Conservation (phyloP, 92 coral and sea anemone species). For the Isaurus tuberculatus region DNA sequence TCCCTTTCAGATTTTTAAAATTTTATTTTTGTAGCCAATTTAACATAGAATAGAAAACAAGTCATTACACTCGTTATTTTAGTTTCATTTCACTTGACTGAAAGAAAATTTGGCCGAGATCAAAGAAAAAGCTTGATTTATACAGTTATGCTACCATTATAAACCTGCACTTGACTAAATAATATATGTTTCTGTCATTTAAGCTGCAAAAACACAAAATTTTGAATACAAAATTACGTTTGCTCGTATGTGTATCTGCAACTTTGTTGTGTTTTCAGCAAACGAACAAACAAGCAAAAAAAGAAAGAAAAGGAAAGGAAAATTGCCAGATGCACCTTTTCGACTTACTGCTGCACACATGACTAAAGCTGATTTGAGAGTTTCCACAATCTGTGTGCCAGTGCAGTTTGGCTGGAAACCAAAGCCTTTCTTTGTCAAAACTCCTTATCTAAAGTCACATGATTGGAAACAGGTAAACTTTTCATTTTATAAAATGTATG, state of each 20-base stretch:
- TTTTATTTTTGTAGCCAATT: neutral
- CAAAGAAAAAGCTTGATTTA: neutral
- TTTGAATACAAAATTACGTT: neutral
- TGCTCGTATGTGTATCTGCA: neutral
- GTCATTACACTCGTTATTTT: neutral
- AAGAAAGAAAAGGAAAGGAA: neutral
- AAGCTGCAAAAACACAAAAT: neutral
- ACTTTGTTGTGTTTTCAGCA: neutral
- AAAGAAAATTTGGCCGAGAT: neutral
- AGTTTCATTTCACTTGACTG: neutral
- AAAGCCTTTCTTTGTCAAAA: slow-evolving; percentile 13
- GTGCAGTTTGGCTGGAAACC: slow-evolving; percentile 1
- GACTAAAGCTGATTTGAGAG: slow-evolving; percentile 5
- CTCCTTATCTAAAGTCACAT: neutral
- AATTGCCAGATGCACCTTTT: slow-evolving; percentile 2
- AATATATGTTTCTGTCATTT: no score
- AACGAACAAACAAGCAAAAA: slow-evolving; percentile 2
- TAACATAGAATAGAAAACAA: no score
- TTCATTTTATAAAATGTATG: neutral
- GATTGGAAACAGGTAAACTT: slow-evolving; percentile 8
- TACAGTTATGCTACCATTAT: neutral
- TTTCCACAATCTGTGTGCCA: neutral
- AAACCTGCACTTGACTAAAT: neutral
- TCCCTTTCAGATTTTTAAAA: neutral
- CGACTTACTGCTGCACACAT: neutral